Percentiles rank a stretch among this genome's conserved stretches.
Evolutionary conservation across 2,797 vertebrate species (phyloP).

Genomic region (Artibeus lituratus): DNA sequence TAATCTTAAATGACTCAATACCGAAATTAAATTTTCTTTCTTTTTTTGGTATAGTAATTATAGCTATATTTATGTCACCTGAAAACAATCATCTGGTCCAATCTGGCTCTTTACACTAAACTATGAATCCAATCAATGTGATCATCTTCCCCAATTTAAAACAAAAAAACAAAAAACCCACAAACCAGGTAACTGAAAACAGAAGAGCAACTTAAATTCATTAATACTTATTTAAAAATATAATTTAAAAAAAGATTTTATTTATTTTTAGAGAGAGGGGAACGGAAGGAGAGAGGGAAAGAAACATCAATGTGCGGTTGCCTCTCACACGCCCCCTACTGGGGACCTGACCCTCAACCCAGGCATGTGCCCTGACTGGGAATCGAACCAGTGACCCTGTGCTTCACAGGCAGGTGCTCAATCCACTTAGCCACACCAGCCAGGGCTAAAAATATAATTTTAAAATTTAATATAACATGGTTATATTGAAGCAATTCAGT

Average conservation of each 20-base stretch:
- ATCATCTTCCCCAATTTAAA: not conserved
- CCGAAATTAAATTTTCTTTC: conserved; percentile 22
- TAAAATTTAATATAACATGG: not conserved
- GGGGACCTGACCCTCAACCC: too few relatives aligned
- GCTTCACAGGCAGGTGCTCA: too few relatives aligned
- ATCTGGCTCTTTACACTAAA: conserved; percentile 4
- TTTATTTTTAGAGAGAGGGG: too few relatives aligned
- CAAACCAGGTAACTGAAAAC: not conserved
- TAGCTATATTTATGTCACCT: not conserved
- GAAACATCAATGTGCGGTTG: too few relatives aligned
- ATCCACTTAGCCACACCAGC: too few relatives aligned
- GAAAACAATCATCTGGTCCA: not conserved
- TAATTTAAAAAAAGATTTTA: not conserved
- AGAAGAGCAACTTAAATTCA: not conserved
- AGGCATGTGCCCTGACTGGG: too few relatives aligned
- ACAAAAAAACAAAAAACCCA: not conserved
- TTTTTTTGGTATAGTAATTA: not conserved
- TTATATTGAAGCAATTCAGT: not conserved
- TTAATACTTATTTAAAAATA: conserved; percentile 13
- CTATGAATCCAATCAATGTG: not conserved
- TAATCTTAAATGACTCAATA: conserved; percentile 23
- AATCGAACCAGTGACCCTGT: too few relatives aligned
- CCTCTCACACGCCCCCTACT: too few relatives aligned
- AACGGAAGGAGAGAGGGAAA: too few relatives aligned
- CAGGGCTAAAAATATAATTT: not conserved